These are phyloP conservation scores for Drosophila saltans DNA, from an alignment of 1,140 invertebrate genomes.

Conservation along the genomic window DNA sequence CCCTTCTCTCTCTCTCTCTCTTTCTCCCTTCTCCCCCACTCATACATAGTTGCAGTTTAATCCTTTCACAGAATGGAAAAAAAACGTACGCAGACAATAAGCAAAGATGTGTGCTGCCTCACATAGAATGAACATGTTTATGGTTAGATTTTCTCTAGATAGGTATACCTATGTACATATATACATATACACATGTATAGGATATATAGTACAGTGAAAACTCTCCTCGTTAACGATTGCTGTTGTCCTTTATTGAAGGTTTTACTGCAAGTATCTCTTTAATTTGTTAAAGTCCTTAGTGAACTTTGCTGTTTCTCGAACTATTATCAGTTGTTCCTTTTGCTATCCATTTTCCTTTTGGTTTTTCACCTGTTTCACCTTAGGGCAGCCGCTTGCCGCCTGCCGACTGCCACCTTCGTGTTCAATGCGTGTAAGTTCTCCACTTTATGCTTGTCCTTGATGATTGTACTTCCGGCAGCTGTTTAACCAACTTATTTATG, in stretches of 20 bases:
- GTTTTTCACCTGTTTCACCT: constrained; percentile 16
- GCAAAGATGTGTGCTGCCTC: not conserved
- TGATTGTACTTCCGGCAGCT: constrained; percentile 59
- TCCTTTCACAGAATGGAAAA: constrained; percentile 22
- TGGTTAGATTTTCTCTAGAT: not conserved
- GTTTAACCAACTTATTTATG: constrained; percentile 76
- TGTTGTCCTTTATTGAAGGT: no score
- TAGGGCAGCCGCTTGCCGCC: not conserved
- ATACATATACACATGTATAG: no score
- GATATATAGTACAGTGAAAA: no score
- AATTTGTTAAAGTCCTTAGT: not conserved
- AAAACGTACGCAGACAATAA: constrained; percentile 15
- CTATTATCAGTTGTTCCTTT: not conserved
- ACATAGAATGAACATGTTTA: not conserved
- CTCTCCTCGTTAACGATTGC: no score
- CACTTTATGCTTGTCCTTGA: constrained; percentile 60
- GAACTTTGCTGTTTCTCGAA: not conserved
- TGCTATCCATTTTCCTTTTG: not conserved
- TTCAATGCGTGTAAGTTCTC: constrained; percentile 60
- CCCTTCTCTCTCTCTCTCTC: not conserved
- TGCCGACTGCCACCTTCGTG: constrained; percentile 33
- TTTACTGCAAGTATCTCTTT: not conserved
- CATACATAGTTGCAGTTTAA: constrained; percentile 14
- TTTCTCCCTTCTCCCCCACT: no score
- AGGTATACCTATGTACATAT: no score